Evolutionary conservation across 2,113 vertebrate species (phyloP).

Genomic region (Petromus typicus): DNA sequence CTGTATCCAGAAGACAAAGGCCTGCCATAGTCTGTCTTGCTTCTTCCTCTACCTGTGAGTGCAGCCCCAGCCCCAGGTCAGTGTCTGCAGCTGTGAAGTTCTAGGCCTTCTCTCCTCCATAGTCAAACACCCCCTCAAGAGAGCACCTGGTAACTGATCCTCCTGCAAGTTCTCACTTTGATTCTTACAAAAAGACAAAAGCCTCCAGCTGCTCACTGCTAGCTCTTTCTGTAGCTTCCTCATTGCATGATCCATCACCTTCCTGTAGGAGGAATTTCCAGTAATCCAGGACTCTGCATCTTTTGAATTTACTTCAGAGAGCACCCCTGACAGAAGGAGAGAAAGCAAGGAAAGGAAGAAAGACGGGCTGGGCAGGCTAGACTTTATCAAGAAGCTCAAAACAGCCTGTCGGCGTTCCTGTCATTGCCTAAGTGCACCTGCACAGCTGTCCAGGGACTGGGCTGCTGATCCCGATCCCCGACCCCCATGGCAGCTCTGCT

Average conservation of each 20-base stretch:
- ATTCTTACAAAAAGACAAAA: background rate
- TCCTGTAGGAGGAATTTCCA: background rate
- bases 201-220: background rate
- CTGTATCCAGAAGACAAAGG: background rate
- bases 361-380: background rate
- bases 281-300: background rate
- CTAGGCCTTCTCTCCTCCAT: background rate
- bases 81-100: background rate
- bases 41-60: background rate
- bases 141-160: background rate
- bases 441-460: background rate
- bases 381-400: background rate
- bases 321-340: background rate
- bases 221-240: background rate
- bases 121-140: background rate
- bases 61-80: background rate
- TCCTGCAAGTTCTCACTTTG: background rate
- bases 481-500: too few species aligned
- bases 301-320: slow-evolving; percentile 43
- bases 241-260: background rate
- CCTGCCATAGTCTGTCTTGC: background rate
- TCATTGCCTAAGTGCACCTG: too few species aligned
- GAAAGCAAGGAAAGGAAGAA: accelerated
- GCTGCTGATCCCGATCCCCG: too few species aligned
- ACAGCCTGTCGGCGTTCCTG: background rate